phyloP scores from a whole-genome alignment of 2,113 vertebrate species.

The Campylomormyrus tamandua region DNA sequence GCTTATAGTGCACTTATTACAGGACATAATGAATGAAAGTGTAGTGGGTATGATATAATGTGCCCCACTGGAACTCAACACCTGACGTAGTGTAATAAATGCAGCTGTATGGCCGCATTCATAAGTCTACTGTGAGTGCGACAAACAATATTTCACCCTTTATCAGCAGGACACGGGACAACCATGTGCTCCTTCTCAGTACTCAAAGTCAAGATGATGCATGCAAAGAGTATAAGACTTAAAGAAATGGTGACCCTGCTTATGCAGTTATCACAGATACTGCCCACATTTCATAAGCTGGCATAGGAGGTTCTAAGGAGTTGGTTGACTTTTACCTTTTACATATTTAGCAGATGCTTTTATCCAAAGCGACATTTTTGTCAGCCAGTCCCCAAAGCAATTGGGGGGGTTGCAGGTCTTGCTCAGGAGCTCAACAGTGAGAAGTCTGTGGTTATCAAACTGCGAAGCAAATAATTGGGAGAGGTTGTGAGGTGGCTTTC shows the following conservation, averaged over 20 bases:
- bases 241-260: background rate
- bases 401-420: no score
- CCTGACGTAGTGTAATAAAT: background rate
- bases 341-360: no score
- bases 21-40: background rate
- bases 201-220: background rate
- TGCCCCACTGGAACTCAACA: background rate
- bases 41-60: background rate
- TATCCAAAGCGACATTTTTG: no score
- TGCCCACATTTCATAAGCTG: background rate
- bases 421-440: no score
- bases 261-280: background rate
- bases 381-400: no score
- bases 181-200: background rate
- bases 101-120: background rate
- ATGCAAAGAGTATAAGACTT: background rate
- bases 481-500: no score
- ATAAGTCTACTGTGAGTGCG: no score
- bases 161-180: background rate
- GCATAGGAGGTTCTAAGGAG: background rate
- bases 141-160: background rate
- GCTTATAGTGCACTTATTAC: background rate
- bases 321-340: background rate
- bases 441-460: no score
- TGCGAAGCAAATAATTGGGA: no score